phyloP scores from a whole-genome alignment of 1,140 invertebrate genomes.

The Diuraphis noxia region DNA sequence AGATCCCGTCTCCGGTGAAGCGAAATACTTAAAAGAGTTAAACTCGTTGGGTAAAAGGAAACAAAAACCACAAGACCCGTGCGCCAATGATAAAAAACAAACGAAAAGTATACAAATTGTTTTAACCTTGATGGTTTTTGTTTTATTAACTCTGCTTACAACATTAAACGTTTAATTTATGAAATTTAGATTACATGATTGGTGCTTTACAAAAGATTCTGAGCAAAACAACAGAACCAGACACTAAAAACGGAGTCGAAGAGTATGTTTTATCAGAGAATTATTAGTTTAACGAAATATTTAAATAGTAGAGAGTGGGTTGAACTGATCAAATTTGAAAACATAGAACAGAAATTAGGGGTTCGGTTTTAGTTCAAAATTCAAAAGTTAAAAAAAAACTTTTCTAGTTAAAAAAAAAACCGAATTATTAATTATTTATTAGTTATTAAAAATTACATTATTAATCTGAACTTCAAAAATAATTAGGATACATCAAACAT shows the following conservation, averaged over 20 bases:
- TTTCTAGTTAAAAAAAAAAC: too few relatives aligned
- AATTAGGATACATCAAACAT: too few relatives aligned
- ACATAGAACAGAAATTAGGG: too few relatives aligned
- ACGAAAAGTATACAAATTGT: background rate
- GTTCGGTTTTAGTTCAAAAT: too few relatives aligned
- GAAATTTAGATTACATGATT: slow-evolving; percentile 20
- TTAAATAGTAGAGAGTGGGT: background rate
- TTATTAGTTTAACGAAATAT: background rate
- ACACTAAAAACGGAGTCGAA: slow-evolving; percentile 6
- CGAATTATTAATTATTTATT: too few relatives aligned
- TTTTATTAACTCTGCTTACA: background rate
- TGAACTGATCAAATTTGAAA: too few relatives aligned
- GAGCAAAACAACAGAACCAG: background rate
- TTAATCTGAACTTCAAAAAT: too few relatives aligned
- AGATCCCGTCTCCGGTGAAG: background rate
- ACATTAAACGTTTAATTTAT: background rate
- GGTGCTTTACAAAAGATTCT: slow-evolving; percentile 18
- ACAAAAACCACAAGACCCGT: background rate
- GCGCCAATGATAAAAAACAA: background rate
- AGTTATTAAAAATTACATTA: too few relatives aligned
- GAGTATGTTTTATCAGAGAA: background rate
- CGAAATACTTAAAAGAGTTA: slow-evolving; percentile 10
- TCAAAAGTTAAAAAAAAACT: too few relatives aligned
- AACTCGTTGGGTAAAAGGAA: slow-evolving; percentile 13
- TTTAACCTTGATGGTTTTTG: background rate